A percentile compares a stretch with the other conserved stretches of the same genome.
These are phyloP conservation scores for Trinectes maculatus DNA, from an alignment of 2,113 vertebrate species.

Conservation along the genomic window DNA sequence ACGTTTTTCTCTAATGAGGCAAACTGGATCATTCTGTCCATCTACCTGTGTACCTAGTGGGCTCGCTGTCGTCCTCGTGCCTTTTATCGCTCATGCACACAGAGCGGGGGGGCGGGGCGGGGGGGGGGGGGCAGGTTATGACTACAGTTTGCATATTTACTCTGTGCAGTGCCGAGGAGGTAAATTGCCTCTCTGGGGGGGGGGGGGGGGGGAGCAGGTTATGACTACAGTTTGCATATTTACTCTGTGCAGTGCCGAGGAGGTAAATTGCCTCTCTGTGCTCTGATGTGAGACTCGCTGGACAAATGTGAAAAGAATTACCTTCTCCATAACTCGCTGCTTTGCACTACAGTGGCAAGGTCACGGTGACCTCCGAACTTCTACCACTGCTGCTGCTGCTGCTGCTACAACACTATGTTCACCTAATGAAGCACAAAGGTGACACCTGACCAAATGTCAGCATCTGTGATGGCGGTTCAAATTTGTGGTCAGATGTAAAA, in stretches of 20 bases:
- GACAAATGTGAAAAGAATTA: constrained; percentile 66
- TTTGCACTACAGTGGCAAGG: constrained; percentile 48
- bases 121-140: constrained; percentile 22
- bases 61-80: constrained; percentile 20
- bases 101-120: background rate
- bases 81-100: constrained; percentile 45
- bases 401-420: background rate
- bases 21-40: constrained; percentile 69
- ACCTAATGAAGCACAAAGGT: constrained; percentile 9
- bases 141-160: constrained; percentile 64
- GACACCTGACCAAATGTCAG: background rate
- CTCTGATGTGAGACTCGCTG: constrained; percentile 59
- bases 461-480: background rate
- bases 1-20: constrained; percentile 67
- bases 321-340: constrained; percentile 48
- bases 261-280: constrained; percentile 67
- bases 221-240: constrained; percentile 59
- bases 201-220: constrained; percentile 9
- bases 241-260: constrained; percentile 60
- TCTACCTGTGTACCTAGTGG: constrained; percentile 64
- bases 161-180: constrained; percentile 54
- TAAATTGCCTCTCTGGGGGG: too few species aligned
- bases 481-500: background rate
- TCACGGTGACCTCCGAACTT: constrained; percentile 65
- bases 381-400: background rate